Percentiles rank a stretch among this genome's conserved stretches.
phyloP scores from a whole-genome alignment of 2,113 vertebrate species.

The Podocnemis expansa region DNA sequence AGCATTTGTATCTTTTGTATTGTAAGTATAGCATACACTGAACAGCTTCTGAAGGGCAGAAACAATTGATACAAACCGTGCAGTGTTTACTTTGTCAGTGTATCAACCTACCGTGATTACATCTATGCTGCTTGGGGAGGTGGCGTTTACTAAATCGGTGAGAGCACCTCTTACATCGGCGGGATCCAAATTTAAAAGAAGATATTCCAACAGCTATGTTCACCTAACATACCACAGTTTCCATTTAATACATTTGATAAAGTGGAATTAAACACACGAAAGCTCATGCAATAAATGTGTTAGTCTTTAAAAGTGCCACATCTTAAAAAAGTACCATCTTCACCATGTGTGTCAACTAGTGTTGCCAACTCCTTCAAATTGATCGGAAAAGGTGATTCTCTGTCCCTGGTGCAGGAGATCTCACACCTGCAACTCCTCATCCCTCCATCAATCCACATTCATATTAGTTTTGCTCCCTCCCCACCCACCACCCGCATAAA shows the following conservation, averaged over 20 bases:
- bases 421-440: not conserved
- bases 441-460: not conserved
- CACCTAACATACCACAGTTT: too few relatives aligned
- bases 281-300: too few relatives aligned
- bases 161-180: not conserved
- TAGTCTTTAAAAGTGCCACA: too few relatives aligned
- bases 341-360: not conserved
- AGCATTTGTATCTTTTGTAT: not conserved
- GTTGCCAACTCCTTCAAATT: not conserved
- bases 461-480: not conserved
- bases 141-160: not conserved
- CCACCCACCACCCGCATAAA: too few relatives aligned
- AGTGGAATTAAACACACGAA: too few relatives aligned
- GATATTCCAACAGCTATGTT: too few relatives aligned
- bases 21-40: not conserved
- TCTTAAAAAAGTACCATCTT: not conserved
- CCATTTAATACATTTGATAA: too few relatives aligned
- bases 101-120: not conserved
- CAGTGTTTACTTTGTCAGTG: not conserved
- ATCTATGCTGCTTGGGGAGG: not conserved
- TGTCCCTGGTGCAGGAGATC: not conserved
- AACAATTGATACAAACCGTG: not conserved
- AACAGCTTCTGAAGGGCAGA: not conserved
- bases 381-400: not conserved
- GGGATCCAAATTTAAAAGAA: not conserved